phyloP scores from a whole-genome alignment of 2,113 vertebrate genomes.

The Colaptes auratus region DNA sequence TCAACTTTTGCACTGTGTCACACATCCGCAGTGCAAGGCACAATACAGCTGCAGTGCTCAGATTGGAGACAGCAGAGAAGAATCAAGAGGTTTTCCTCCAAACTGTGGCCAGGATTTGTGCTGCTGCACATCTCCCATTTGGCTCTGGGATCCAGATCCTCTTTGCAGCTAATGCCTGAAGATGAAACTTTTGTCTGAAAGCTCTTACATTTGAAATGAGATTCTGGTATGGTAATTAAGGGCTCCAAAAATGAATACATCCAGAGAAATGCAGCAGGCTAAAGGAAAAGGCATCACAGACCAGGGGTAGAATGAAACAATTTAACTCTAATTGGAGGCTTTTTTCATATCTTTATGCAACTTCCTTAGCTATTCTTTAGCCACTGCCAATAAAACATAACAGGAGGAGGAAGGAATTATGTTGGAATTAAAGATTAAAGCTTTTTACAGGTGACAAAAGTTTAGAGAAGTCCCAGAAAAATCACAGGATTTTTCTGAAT shows the following conservation, averaged over 20 bases:
- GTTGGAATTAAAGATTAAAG: background rate
- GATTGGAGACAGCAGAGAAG: background rate
- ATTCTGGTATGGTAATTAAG: slow-evolving; percentile 32
- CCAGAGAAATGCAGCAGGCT: background rate
- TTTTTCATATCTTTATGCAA: background rate
- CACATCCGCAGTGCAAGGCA: slow-evolving; percentile 27
- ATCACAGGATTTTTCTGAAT: background rate
- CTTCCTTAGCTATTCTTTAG: background rate
- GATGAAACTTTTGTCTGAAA: slow-evolving; percentile 12
- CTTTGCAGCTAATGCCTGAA: background rate
- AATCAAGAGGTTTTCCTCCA: background rate
- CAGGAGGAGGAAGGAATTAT: background rate
- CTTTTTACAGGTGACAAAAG: slow-evolving; percentile 3
- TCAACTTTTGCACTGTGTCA: slow-evolving; percentile 59
- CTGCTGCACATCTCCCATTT: background rate
- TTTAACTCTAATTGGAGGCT: background rate
- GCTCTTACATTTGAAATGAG: background rate
- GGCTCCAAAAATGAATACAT: slow-evolving; percentile 4
- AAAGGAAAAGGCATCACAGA: background rate
- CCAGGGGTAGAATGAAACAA: background rate
- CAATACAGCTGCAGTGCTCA: background rate
- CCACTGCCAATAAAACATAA: background rate
- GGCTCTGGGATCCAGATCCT: background rate
- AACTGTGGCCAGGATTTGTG: background rate
- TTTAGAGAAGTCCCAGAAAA: background rate